These are phyloP conservation scores for Pseudorasbora parva DNA, from an alignment of 2,113 vertebrate species.

Conservation along the genomic window DNA sequence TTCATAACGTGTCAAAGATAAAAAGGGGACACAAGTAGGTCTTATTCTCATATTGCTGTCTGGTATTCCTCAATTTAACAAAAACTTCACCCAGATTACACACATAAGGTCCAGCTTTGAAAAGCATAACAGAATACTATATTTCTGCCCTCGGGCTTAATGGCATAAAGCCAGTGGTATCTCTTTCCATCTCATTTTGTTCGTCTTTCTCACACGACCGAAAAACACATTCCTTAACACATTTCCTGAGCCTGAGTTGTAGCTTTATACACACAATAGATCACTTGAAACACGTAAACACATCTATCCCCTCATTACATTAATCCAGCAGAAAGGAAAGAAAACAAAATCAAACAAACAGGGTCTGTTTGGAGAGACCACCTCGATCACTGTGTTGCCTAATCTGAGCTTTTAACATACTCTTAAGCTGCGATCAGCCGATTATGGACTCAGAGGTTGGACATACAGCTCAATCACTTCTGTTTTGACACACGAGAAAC, in stretches of 20 bases:
- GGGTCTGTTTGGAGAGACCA: conserved; percentile 10
- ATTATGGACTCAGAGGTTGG: conserved; percentile 14
- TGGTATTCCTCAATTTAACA: conserved; percentile 11
- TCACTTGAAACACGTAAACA: conserved; percentile 24
- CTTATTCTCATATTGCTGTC: neutral
- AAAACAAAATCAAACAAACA: conserved; percentile 33
- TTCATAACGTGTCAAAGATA: neutral
- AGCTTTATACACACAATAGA: conserved; percentile 31
- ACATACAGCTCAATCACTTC: neutral
- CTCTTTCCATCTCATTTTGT: neutral
- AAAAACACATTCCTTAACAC: neutral
- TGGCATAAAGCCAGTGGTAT: conserved; percentile 20
- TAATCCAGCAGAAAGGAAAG: conserved; percentile 3
- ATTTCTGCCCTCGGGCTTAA: conserved; percentile 26
- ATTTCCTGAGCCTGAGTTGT: neutral
- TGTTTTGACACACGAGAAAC: neutral
- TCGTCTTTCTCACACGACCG: neutral
- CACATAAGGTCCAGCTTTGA: neutral
- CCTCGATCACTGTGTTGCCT: neutral
- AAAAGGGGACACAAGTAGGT: neutral
- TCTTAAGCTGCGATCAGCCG: conserved; percentile 29
- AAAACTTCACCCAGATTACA: neutral
- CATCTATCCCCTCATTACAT: neutral
- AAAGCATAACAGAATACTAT: neutral
- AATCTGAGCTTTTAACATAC: conserved; percentile 35